Evolutionary conservation across 2,113 vertebrate genomes (phyloP), one percentile per base, ranked within the genome.

Genomic region (Vanacampus margaritifer): DNA sequence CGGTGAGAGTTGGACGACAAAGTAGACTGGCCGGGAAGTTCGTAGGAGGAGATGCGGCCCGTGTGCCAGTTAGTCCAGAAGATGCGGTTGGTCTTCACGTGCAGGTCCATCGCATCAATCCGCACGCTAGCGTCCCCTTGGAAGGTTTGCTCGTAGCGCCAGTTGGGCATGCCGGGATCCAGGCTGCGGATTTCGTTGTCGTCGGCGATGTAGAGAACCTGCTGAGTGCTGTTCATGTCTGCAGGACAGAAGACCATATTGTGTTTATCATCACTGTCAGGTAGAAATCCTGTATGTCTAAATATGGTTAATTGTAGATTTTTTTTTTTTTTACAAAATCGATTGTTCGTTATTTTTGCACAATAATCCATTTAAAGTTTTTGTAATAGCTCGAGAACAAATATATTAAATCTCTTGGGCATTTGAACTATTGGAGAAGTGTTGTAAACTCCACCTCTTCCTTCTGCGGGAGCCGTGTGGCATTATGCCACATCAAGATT

Each of bases 1-100:
- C 96, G 95, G 82, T 97, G 93, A 68, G 91, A 91, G 1, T 93
- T 95, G 1, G 80, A 82, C 0, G 85, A 81, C 24, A 88, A 71
- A 19, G 74, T 79, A 0, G 90, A 73, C 60, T 62, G 60, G 10
- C 60, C 60, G 0, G 94, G 95, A 81, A 97, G 90, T 72, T 94
- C 95, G 0, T 94, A 94, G 63, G 91, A 96, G 0, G 95, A 99
- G 87, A 99, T 98, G 37, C 92, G 92, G 51, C 94, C 94, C 0
- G 94, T 99, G 93, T 99, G 97, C 97, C 97, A 99, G 91, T 99
- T 99, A 57, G 96, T 99, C 96, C 96, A 98, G 78, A 94, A 99
- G 84, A 99, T 94, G 11, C 92, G 93, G 76, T 94, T 94, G 7
- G 92, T 94, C 88, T 98, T 98, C 76, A 98, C 89, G 0, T 98